Conservation (phyloP, 2,113 vertebrate genomes). For the Elaphurus davidianus region DNA sequence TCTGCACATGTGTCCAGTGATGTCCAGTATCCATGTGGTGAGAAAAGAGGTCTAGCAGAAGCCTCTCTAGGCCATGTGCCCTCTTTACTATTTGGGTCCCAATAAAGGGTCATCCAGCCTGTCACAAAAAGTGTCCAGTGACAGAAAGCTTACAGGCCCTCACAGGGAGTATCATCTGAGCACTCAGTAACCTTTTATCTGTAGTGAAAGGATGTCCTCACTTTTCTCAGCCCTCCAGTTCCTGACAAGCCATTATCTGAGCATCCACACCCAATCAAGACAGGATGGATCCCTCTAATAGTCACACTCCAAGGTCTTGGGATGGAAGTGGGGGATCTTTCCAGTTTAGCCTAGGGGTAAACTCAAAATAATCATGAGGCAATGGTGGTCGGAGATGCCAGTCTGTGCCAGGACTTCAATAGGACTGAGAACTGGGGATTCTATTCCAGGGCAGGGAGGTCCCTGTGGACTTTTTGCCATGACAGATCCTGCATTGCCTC, state of each 20-base stretch:
- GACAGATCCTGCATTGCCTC: background rate
- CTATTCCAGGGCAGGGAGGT: background rate
- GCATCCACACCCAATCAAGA: too few species aligned
- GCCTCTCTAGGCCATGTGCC: too few species aligned
- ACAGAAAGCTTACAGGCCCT: background rate
- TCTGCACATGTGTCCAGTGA: background rate
- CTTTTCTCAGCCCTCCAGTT: background rate
- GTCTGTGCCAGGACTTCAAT: background rate
- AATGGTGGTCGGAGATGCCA: background rate
- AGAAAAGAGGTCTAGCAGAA: background rate
- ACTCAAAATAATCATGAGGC: background rate
- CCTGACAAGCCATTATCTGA: background rate
- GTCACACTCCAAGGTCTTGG: background rate
- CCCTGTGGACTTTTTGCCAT: background rate
- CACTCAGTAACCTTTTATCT: background rate
- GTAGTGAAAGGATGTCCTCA: background rate
- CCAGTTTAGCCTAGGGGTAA: background rate
- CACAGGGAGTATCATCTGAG: background rate
- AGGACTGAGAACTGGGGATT: background rate
- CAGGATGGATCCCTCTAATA: background rate
- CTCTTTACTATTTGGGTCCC: background rate
- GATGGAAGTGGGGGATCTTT: background rate
- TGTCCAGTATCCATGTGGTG: background rate
- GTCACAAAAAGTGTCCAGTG: background rate
- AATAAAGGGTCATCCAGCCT: background rate